Base-by-base conservation (phyloP, 2,888 invertebrate genomes). In the Hetaerina titia region DNA sequence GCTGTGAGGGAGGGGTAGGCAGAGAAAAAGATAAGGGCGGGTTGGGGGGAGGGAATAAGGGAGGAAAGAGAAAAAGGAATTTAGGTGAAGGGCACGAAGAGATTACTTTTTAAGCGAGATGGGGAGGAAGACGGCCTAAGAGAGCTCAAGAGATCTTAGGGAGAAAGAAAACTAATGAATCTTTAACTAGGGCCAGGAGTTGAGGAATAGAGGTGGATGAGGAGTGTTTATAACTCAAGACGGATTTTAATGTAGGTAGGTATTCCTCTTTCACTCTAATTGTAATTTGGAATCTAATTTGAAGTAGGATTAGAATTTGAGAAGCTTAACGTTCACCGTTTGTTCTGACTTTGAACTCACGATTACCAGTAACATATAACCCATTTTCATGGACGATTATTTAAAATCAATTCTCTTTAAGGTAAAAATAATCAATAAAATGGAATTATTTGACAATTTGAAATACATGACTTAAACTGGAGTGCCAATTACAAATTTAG, bases 1-100 rank as follows among this genome's bases (percentile, higher is more conserved):
- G 45, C 45, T 45, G 45, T 7, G 9, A 31, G 8, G 11, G 15
- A 25, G 31, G 81, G 11, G 19, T 31, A 25, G 31, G 31, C 13
- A 31, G 31, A 31, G 13, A 81, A 31, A 13, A 9, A 81, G 81
- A 81, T 81, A 81, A 81, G 31, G 31, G 74, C 25, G 25, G 17
- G 69, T 25, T 25, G 22, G 13, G 8, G 31, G 25, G 11, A 25
- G 69, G 81, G 11, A 15, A 81, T 25, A n/a, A 25, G 19, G 8
- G 31, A 81, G 81, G 31, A 31, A 31, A 22, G 31, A 31, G 31
- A n/a, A 31, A 81, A 81, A 11, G 31, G 19, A 81, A 81, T 81
- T 81, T 31, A 81, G 81, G 81, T 81, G 81, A 81, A 81, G 81
- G 81, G 81, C 81, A 31, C 9, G 81, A 13, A 31, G 81, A 81